Evolutionary conservation across 2,797 vertebrate genomes (phyloP).

Genomic region (Benthosema pterotum): DNA sequence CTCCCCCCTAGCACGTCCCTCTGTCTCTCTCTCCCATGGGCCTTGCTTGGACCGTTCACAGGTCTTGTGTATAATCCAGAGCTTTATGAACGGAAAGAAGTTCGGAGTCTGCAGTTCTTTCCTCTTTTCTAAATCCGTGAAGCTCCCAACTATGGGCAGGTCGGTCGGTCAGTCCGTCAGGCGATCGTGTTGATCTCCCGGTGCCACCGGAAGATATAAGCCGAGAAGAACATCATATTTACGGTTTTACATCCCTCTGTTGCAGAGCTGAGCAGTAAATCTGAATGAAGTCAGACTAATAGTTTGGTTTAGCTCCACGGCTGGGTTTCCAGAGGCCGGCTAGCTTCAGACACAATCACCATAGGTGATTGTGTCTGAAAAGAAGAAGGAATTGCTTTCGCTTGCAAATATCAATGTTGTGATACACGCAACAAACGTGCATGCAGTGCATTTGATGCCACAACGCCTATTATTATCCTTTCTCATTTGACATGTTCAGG

Average conservation of each 20-base stretch:
- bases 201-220: background rate
- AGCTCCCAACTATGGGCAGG: background rate
- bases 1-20: constrained; percentile 5
- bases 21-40: constrained; percentile 13
- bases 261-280: constrained; percentile 32
- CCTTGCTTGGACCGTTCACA: constrained; percentile 4
- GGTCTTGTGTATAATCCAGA: constrained; percentile 8
- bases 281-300: constrained; percentile 32
- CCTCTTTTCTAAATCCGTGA: constrained; percentile 1
- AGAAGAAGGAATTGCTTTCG: too few relatives aligned
- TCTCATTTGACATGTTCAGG: too few relatives aligned
- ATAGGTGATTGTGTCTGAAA: too few relatives aligned
- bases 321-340: too few relatives aligned
- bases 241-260: constrained; percentile 15
- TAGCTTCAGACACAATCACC: too few relatives aligned
- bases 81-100: constrained; percentile 19
- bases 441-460: too few relatives aligned
- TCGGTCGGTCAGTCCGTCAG: background rate
- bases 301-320: too few relatives aligned
- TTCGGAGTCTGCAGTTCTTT: constrained; percentile 13
- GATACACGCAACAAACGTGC: too few relatives aligned
- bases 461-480: too few relatives aligned
- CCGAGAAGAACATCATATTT: too few relatives aligned
- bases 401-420: too few relatives aligned
- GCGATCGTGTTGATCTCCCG: background rate